Base-by-base conservation (phyloP, 2,888 invertebrate species). In the Cryptocephalus primarius region DNA sequence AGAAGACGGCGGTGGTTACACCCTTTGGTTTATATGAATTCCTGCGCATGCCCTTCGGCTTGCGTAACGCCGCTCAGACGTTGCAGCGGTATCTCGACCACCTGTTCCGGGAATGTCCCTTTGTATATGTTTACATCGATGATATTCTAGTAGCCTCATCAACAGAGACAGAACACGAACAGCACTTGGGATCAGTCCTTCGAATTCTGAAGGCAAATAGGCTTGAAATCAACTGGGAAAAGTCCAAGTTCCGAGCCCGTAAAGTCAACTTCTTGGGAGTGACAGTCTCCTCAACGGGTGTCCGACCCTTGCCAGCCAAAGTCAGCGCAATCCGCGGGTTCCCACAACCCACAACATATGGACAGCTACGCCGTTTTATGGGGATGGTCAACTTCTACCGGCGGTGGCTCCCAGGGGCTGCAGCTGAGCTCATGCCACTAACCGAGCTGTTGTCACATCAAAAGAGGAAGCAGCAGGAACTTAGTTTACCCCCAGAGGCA, bases 381-480 rank as follows among this genome's bases (percentile, higher is more conserved):
- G 55, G 54, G 0, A 55, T 54, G 49, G 33, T 49, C 6, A 54
- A 51, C 43, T 53, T 52, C 33, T 53, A 53, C 39, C 22, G 53
- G 22, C 40, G 46, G 1, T 54, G 49, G 39, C 22, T 52, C 10
- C 48, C 49, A 39, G 8, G 32, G 6, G 44, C 50, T 12, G 55
- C 53, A 36, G 41, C 48, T 1, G 40, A 40, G 14, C 48, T 40
- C 14, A 44, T 32, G 14, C 45, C 45, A 34, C 31, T 45, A 32
- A 32, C 32, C 36, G 36, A 36, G 36, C 36, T 36, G 4, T 36
- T 36, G 36, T 36, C 36, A n/a, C 36, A 36, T 36, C 36, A 36
- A 12, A 6, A 36, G 12, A 36, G 6, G 36, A 36, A 36, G 36
- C 36, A 36, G 6, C 11, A 36, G 36, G 36, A 12, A 4, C 11